These are phyloP conservation scores for Brachionichthys hirsutus DNA, from an alignment of 2,113 vertebrate genomes.

Conservation along the genomic window DNA sequence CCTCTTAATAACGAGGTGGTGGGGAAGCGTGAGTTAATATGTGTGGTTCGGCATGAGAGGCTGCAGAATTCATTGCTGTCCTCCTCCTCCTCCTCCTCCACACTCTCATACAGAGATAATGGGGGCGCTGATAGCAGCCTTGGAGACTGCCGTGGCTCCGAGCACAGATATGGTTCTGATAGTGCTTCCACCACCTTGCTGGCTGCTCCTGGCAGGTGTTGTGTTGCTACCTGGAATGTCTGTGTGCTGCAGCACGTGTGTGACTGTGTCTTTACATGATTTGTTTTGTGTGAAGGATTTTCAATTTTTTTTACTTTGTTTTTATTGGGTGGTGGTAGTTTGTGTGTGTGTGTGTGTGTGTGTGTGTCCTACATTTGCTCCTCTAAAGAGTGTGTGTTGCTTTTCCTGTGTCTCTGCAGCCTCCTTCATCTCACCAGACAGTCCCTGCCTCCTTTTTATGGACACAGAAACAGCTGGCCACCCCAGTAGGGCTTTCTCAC, in stretches of 20 bases:
- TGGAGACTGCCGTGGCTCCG: slow-evolving; percentile 89
- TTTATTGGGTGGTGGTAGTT: background rate
- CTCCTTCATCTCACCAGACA: slow-evolving; percentile 71
- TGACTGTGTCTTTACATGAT: slow-evolving; percentile 1
- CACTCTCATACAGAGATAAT: slow-evolving; percentile 86
- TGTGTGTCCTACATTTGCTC: slow-evolving; percentile 63
- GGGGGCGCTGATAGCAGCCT: slow-evolving; percentile 96
- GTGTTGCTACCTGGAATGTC: slow-evolving; percentile 10
- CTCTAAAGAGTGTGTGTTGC: slow-evolving; percentile 29
- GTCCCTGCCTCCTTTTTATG: slow-evolving; percentile 71
- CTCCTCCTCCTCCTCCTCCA: slow-evolving; percentile 76
- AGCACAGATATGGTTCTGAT: slow-evolving; percentile 93
- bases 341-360: slow-evolving; percentile 15
- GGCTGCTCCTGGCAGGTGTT: slow-evolving; percentile 28
- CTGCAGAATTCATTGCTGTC: slow-evolving; percentile 83
- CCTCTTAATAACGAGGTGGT: slow-evolving; percentile 89
- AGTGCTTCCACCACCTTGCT: slow-evolving; percentile 87
- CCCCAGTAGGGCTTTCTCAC: slow-evolving; percentile 74
- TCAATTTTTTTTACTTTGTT: background rate
- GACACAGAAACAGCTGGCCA: slow-evolving; percentile 73
- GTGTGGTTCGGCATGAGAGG: slow-evolving; percentile 39
- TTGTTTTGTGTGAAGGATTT: background rate
- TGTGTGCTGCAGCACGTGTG: background rate
- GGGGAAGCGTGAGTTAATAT: slow-evolving; percentile 45
- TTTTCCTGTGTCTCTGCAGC: slow-evolving; percentile 50